Base-by-base conservation (phyloP, 2,888 invertebrate species). In the Stenodema calcarata region DNA sequence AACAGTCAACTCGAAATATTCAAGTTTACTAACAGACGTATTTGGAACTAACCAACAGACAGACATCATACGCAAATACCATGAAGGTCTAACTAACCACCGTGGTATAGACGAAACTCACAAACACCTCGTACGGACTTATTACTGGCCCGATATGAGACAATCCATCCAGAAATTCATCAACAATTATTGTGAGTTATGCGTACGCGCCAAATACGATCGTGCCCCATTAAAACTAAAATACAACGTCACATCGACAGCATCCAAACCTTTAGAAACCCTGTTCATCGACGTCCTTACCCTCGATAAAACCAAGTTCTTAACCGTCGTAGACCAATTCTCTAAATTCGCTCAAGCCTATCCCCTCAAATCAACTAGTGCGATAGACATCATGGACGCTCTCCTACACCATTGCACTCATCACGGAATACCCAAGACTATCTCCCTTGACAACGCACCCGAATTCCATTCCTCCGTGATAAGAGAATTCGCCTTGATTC, bases 101-200 rank as follows among this genome's bases (percentile, higher is more conserved):
- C 27, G 79, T 11, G 86, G 86, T 12, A 86, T 76, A n/a, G 44
- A 50, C 7, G 86, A 86, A 86, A 84, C 84, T 1, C 41, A 75
- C 27, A 28, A 44, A 27, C 50, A 75, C 16, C 18, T 84, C 3
- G 41, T 73, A 9, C 11, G 84, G 18, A 30, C 27, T 0, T 90
- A 89, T 69, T 90, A 89, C 84, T 90, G 90, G 90, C 90, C 90
- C 1, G 88, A 88, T 14, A 89, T 90, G 89, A 47, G 80, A 2
- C 27, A 35, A 1, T 35, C 90, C n/a, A 88, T 90, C 0, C 78
- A 85, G 0, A 76, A 73, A 0, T 90, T 89, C 78, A 89, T 90
- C 0, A 73, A 82, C 0, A 82, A 54, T 0, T n/a, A n/a, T n/a
- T 90, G 90, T 82, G 35, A 30, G 0, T 62, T 86, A 0, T 90